Conservation (phyloP, 2,113 vertebrate species). For the Neodon shergylaensis region DNA sequence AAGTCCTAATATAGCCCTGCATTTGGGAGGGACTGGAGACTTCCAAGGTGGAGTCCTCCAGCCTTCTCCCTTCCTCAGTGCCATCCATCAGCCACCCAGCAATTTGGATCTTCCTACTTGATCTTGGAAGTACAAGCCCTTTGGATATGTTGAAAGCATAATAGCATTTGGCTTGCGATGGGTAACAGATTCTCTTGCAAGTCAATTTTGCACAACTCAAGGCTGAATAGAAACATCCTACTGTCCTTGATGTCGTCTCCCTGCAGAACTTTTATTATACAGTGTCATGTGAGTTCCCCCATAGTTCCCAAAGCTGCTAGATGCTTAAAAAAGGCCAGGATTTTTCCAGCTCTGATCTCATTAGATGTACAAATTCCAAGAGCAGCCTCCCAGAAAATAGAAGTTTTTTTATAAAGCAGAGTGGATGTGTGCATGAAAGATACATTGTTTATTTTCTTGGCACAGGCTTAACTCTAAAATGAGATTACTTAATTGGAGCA, state of each 20-base stretch:
- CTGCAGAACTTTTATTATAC: slow-evolving; percentile 37
- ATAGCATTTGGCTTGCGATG: slow-evolving; percentile 40
- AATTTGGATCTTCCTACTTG: slow-evolving; percentile 10
- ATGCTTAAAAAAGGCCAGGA: slow-evolving; percentile 75
- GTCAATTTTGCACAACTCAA: slow-evolving; percentile 51
- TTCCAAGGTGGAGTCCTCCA: background rate
- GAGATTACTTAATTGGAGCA: slow-evolving; percentile 86
- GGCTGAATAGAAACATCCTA: slow-evolving; percentile 52
- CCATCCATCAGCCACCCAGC: background rate
- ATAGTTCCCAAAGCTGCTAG: slow-evolving; percentile 60
- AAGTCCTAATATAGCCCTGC: background rate
- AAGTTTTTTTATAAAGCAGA: slow-evolving; percentile 56
- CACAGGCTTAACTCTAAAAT: slow-evolving; percentile 80
- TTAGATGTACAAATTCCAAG: slow-evolving; percentile 79
- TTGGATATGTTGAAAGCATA: slow-evolving; percentile 61
- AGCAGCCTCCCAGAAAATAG: slow-evolving; percentile 78
- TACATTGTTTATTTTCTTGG: slow-evolving; percentile 84
- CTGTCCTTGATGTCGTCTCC: background rate
- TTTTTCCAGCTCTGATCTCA: slow-evolving; percentile 76
- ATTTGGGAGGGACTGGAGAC: background rate
- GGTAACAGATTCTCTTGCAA: slow-evolving; percentile 64
- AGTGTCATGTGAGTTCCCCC: slow-evolving; percentile 15
- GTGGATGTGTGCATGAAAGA: slow-evolving; percentile 74
- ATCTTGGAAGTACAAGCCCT: slow-evolving; percentile 46
- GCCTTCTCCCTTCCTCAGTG: background rate